Evolutionary conservation across 2,797 vertebrate species (phyloP), one percentile per base, ranked within the genome.

Genomic region (Decapterus maruadsi): DNA sequence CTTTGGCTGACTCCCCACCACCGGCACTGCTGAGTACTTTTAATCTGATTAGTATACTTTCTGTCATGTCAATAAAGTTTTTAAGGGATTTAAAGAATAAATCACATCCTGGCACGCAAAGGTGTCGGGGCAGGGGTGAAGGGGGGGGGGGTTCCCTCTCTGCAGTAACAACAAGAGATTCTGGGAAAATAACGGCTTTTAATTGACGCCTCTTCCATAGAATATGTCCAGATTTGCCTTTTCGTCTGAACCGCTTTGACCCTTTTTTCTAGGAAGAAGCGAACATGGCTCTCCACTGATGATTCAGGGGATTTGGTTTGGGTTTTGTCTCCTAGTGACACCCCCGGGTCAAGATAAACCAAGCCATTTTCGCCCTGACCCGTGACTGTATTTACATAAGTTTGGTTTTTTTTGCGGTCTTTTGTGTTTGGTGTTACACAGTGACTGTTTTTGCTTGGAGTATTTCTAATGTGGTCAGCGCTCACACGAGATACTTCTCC

Each of bases 381-480:
- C 78, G 55, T 69, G 82, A 75, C 85, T 83, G 75, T 87, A 84
- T 90, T 93, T 92, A 81, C 68, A 90, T 86, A 72, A 79, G 84
- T 69, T 68, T 86, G 68, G 85, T 91, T 89, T 76, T 34, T 34
- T 34, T 34, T 5, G 31, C 51, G 68, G 79, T 78, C 70, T 85
- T 82, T 84, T 89, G 87, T 80, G 86, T 92, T 88, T 91, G 77
- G 87, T 89, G 76, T 87, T 64, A 78, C 83, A 81, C 72, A 68
- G 79, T 50, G 80, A 82, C 66, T 83, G 85, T 92, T 92, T 40
- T 90, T 85, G 85, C 87, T 93, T 82, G 26, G 26, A 87, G 79
- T 57, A 76, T 90, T 87, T 89, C 86, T 92, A 77, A 87, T 93
- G 93, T 89, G 93, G 92, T 90, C 85, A 17, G 68, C 64, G 4